Evolutionary conservation across 2,888 invertebrate genomes (phyloP), one percentile per base, ranked within the genome.

Genomic region (Erpobdella octoculata): DNA sequence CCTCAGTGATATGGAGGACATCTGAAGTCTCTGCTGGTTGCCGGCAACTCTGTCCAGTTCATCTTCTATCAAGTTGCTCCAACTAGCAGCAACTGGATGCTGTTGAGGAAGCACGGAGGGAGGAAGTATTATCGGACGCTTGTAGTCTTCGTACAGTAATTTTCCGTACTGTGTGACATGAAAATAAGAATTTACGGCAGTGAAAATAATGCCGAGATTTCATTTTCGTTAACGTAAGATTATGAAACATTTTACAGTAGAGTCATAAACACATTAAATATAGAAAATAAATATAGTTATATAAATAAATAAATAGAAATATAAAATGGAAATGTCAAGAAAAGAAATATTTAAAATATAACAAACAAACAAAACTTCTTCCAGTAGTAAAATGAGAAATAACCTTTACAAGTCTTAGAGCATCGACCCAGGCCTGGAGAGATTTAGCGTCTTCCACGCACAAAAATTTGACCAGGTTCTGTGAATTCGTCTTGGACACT

Each of bases 371-470:
- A 4, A 2, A 59, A 28, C 15, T 28, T 33, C 33, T 62, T 33
- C 28, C n/a, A 33, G 28, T 18, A 33, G 5, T 1, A 18, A 3
- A 6, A 15, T 28, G 28, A 1, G 9, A 8, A 53, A 18, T 53
- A 37, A 89, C 89, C 87, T 97, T 97, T 46, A 93, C 95, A 76
- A 97, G 90, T 73, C 97, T 87, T 83, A 98, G 92, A 21, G 93
- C 95, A 4, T 90, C 91, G 79, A 96, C 87, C 98, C 98, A 98
- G 81, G 90, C 88, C 77, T 92, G 91, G 78, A 95, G 85, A 0
- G 91, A 89, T 48, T 87, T 86, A 78, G 89, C 89, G 83, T 95
- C 94, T 80, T 98, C 97, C 46, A 95, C 93, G 84, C 97, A 98
- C 71, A 98, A 86, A 85, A 94, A 97, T 84, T 25, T 38, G 36